phyloP scores from a whole-genome alignment of 2,113 vertebrate species.

The Myrmecobius fasciatus region DNA sequence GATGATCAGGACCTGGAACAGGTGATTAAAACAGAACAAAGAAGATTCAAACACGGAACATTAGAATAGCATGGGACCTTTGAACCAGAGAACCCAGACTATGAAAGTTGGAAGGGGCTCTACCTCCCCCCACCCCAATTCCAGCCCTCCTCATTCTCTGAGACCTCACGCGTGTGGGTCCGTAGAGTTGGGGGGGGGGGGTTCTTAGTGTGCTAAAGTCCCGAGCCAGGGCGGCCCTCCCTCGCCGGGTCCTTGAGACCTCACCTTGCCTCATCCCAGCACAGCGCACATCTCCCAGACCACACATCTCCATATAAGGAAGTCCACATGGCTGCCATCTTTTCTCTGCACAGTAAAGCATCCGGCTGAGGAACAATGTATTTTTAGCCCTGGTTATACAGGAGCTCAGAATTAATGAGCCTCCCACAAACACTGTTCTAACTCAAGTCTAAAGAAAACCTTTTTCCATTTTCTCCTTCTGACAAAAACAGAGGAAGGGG shows the following conservation, averaged over 20 bases:
- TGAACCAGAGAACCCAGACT: neutral
- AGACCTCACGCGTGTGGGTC: neutral
- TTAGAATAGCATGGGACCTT: neutral
- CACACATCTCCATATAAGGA: neutral
- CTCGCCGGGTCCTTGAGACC: neutral
- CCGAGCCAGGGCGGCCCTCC: no score
- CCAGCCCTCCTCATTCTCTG: neutral
- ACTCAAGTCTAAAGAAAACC: neutral
- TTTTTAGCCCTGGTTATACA: constrained; percentile 59
- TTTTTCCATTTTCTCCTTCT: constrained; percentile 31
- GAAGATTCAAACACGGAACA: neutral
- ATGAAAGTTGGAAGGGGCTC: neutral
- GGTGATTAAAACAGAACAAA: no score
- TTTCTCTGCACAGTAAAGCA: constrained; percentile 22
- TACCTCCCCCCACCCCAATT: neutral
- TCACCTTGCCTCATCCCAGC: neutral
- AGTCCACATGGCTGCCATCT: constrained; percentile 18
- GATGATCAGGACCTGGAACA: neutral
- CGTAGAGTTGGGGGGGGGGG: no score
- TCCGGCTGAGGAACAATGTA: constrained; percentile 60
- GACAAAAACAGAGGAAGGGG: neutral
- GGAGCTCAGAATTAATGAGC: constrained; percentile 62
- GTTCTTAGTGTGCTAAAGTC: no score
- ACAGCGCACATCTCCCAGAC: neutral
- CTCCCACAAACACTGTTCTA: constrained; percentile 57